Percentiles rank a stretch among this genome's conserved stretches.
phyloP scores from a whole-genome alignment of 2,888 invertebrate genomes.

The Drosophila cognata region DNA sequence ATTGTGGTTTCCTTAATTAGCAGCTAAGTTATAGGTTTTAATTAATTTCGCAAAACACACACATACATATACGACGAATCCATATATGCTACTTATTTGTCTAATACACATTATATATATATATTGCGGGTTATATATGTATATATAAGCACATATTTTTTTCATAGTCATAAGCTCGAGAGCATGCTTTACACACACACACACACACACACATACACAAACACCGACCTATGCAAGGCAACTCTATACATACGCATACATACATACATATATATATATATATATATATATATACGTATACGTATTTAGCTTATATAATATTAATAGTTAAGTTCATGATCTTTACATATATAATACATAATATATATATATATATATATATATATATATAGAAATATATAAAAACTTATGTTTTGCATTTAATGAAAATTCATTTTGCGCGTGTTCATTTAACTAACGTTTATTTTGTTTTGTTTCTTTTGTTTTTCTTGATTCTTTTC shows the following conservation, averaged over 20 bases:
- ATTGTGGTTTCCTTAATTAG: slow-evolving; percentile 77
- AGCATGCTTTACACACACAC: slow-evolving; percentile 62
- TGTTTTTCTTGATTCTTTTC: slow-evolving; percentile 14
- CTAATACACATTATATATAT: slow-evolving; percentile 43
- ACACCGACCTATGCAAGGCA: slow-evolving; percentile 21
- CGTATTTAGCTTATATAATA: slow-evolving; percentile 32
- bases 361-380: slow-evolving; percentile 14
- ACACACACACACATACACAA: slow-evolving; percentile 8
- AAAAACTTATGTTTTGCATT: slow-evolving; percentile 50
- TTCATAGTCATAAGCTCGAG: slow-evolving; percentile 61
- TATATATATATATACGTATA: slow-evolving; percentile 16
- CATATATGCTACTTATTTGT: slow-evolving; percentile 32
- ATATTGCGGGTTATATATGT: slow-evolving; percentile 13
- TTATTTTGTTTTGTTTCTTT: not conserved
- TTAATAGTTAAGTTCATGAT: slow-evolving; percentile 48
- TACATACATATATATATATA: slow-evolving; percentile 5
- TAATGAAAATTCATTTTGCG: slow-evolving; percentile 52
- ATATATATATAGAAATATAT: slow-evolving; percentile 35
- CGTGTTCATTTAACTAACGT: slow-evolving; percentile 33
- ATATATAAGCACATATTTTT: slow-evolving; percentile 44
- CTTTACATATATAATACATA: slow-evolving; percentile 34
- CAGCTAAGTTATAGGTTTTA: slow-evolving; percentile 58
- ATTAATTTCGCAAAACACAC: slow-evolving; percentile 27
- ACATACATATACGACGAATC: slow-evolving; percentile 8
- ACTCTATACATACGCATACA: slow-evolving; percentile 19